Base-by-base conservation (phyloP, 2,888 invertebrate genomes). In the Camptogramma bilineatum region DNA sequence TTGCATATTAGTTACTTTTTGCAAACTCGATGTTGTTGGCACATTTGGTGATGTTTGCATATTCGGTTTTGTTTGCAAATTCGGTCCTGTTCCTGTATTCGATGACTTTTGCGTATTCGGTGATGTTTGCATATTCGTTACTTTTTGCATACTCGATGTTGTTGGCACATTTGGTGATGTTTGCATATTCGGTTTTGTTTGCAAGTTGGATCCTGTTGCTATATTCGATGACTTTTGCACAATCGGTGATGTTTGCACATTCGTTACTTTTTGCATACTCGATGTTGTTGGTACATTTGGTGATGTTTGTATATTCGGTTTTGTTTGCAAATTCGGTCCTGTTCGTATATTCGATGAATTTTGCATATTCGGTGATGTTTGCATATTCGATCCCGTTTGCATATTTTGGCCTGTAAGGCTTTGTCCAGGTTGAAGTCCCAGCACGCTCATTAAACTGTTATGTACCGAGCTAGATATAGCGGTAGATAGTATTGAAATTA, bases 381-480 rank as follows among this genome's bases (percentile, higher is more conserved):
- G 56, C 34, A 34, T 34, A 48, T 56, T 21, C 7, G 19, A 16
- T n/a, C 5, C n/a, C 1, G 2, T 42, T 42, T 42, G 34, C 9
- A 34, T 34, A 34, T 18, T 46, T 24, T 52, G 18, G 4, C 4
- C 24, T 9, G 13, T 19, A 18, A 34, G n/a, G 13, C 42, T 19
- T 42, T 51, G 51, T 0, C 28, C 4, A 9, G 28, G 24, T 34
- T 46, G 52, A 3, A 47, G 1, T 8, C 34, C 47, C 0, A 59
- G 5, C 16, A 47, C 17, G 21, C 21, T 19, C 34, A 59, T 8
- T 19, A 59, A 19, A 52, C 31, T 52, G 19, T 13, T 52, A 7
- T 58, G 52, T 18, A 58, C 28, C 18, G 58, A 51, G 44, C 19
- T 58, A 5, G 44, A 34, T 16, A 52, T 47, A 2, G 9, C 34